These are phyloP conservation scores for Perccottus glenii DNA, from an alignment of 2,113 vertebrate species.

Conservation along the genomic window DNA sequence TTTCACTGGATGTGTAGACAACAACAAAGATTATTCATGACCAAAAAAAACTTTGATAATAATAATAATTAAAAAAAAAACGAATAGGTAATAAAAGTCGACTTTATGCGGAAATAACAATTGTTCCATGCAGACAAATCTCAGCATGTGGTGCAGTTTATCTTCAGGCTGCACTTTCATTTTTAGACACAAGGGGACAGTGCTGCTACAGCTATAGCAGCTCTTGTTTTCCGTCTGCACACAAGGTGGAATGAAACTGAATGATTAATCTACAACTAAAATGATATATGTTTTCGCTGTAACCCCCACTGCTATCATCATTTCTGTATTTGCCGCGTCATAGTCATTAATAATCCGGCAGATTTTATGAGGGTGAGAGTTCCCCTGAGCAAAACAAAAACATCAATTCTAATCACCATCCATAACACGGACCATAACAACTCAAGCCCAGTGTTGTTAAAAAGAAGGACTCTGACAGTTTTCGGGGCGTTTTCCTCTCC, in stretches of 20 bases:
- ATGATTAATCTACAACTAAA: conserved; percentile 23
- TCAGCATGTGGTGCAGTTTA: neutral
- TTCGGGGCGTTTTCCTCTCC: conserved; percentile 8
- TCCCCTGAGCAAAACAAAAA: conserved; percentile 18
- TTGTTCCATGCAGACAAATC: neutral
- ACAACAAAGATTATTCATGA: neutral
- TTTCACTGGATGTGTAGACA: neutral
- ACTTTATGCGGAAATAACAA: neutral
- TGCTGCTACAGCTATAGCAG: conserved; percentile 21
- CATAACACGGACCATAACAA: conserved; percentile 12
- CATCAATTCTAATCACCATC: conserved; percentile 49
- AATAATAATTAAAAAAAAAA: too few relatives aligned
- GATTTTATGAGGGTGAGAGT: conserved; percentile 14
- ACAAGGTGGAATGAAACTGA: conserved; percentile 6
- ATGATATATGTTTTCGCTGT: conserved; percentile 1
- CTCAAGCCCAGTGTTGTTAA: conserved; percentile 17
- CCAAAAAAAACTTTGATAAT: too few relatives aligned
- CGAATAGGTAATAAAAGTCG: too few relatives aligned
- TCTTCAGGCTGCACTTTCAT: conserved; percentile 19
- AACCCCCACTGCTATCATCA: conserved; percentile 24
- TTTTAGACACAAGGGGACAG: conserved; percentile 68
- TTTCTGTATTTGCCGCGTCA: conserved; percentile 16
- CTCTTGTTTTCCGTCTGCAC: neutral
- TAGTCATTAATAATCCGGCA: conserved; percentile 15
- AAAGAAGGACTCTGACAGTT: conserved; percentile 19